Evolutionary conservation across 2,888 invertebrate genomes (phyloP).

Genomic region (Charanyca ferruginea): DNA sequence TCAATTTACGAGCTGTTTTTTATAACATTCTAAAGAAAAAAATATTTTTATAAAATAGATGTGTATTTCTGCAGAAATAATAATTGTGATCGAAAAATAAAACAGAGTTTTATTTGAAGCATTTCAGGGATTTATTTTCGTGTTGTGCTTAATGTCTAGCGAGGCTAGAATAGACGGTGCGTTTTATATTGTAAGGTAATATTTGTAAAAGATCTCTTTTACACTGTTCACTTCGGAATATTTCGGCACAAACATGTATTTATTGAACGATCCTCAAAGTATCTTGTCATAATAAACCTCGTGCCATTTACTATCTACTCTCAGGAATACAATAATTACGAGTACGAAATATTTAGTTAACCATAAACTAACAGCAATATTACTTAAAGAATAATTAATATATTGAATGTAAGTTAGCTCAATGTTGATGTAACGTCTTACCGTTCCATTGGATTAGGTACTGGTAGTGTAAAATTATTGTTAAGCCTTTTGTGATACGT

Average conservation of each 20-base stretch:
- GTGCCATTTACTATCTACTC: slow-evolving; percentile 88
- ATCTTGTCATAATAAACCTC: slow-evolving; percentile 89
- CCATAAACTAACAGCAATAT: slow-evolving; percentile 89
- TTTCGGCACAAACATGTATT: slow-evolving; percentile 80
- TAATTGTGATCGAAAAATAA: slow-evolving; percentile 89
- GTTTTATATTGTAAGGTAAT: slow-evolving; percentile 76
- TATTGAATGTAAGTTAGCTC: slow-evolving; percentile 90
- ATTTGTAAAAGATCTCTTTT: slow-evolving; percentile 78
- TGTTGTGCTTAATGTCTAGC: slow-evolving; percentile 88
- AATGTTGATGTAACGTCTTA: slow-evolving; percentile 88
- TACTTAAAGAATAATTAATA: slow-evolving; percentile 88
- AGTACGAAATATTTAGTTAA: slow-evolving; percentile 84
- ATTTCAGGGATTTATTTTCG: slow-evolving; percentile 87
- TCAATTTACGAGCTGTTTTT: slow-evolving; percentile 86
- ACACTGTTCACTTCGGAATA: slow-evolving; percentile 67
- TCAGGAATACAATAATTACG: slow-evolving; percentile 82
- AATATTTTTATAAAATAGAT: slow-evolving; percentile 87
- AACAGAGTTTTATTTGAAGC: slow-evolving; percentile 91
- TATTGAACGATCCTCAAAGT: slow-evolving; percentile 75
- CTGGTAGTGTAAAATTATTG: slow-evolving; percentile 85
- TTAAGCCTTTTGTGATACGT: slow-evolving; percentile 90
- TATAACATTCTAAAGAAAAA: slow-evolving; percentile 78
- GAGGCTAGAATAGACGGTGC: slow-evolving; percentile 85
- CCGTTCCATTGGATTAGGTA: slow-evolving; percentile 90
- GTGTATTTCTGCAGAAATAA: slow-evolving; percentile 86